Base-by-base conservation (phyloP, 2,113 vertebrate species). In the Sclerurus mexicanus region DNA sequence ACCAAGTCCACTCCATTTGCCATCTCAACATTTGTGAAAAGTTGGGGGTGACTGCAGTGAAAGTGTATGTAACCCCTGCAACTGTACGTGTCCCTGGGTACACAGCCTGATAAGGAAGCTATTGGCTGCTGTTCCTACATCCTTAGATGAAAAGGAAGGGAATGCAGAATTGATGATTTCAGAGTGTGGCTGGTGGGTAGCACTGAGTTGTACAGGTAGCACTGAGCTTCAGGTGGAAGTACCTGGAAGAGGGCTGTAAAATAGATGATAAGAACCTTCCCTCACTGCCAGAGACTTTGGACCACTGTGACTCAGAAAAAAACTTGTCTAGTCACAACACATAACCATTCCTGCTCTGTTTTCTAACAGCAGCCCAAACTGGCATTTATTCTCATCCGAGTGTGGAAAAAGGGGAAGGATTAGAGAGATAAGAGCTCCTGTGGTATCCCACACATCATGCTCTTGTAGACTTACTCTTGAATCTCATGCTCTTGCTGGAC, bases 71-170 rank as follows among this genome's bases (percentile, higher is more conserved):
- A 55, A 59, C 18, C 25, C 14, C 23, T 50, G 22, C 17, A 39
- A 2, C 20, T 62, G 37, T 6, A 17, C 4, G 2, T 71, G 16
- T 78, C 60, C 16, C 11, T 23, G 16, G 50, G 20, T 72, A 18
- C 19, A 6, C 59, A 30, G 17, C 12, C 46, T 46, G 31, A 5
- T 66, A 16, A 49, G 39, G 31, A 40, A 76, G 27, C 16, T 30
- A 1, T 23, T 16, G 64, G 35, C 25, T 75, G 52, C 44, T 69
- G 23, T 53, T 74, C 24, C 67, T 79, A 56, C 39, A 10, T 75
- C 44, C 35, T 30, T 0, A 0, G 53, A 23, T 2, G 1, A 50
- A 66, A 72, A 59, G 27, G 19, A 78, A 33, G 23, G 47, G 30
- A 88, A 80, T 28, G 40, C 22, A 77, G 63, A 81, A 24, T 1